Base-by-base conservation (phyloP, 1,140 invertebrate genomes). In the Kradibia gibbosae region DNA sequence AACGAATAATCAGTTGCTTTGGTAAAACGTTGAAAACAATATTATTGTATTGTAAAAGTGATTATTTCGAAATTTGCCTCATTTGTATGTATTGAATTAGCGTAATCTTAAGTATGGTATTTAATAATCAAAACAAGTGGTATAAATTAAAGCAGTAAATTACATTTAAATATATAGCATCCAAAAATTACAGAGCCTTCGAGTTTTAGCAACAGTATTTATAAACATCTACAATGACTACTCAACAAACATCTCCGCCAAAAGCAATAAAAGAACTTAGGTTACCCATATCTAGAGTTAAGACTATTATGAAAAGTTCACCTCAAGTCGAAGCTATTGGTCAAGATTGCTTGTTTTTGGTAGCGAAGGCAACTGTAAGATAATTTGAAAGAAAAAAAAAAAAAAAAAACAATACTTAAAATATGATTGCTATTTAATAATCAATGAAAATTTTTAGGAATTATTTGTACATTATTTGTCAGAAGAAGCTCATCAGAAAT, bases 281-380 rank as follows among this genome's bases (percentile, higher is more conserved):
- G 73, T 87, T 97, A 80, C 95, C 95, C 0, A 89, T 96, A 81
- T 94, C 94, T 34, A 93, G 95, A 83, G 94, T 96, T 13, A 95
- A 94, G 92, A 96, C 95, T 60, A 96, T 97, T 78, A 97, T 97
- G 95, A 96, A 96, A 92, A 96, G 95, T 90, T 96, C 95, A 3
- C 95, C 95, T 50, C 95, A 96, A 86, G 95, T 96, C 1, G 95
- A 96, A 83, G 93, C 93, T 45, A 94, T 97, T 55, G 94, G 94
- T 53, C 94, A 94, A 86, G 95, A 96, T 88, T 94, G 95, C 22
- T 90, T 96, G 28, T 94, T 93, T 88, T 88, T 95, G 77, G 94
- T 95, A 67, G 93, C 94, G 13, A 95, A 94, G 93, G 95, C 95
- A 36, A 95, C 95, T 70, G 95, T 96, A 92, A 92, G 92, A 92